Base-by-base conservation (phyloP, 2,113 vertebrate species). In the Nibea albiflora region DNA sequence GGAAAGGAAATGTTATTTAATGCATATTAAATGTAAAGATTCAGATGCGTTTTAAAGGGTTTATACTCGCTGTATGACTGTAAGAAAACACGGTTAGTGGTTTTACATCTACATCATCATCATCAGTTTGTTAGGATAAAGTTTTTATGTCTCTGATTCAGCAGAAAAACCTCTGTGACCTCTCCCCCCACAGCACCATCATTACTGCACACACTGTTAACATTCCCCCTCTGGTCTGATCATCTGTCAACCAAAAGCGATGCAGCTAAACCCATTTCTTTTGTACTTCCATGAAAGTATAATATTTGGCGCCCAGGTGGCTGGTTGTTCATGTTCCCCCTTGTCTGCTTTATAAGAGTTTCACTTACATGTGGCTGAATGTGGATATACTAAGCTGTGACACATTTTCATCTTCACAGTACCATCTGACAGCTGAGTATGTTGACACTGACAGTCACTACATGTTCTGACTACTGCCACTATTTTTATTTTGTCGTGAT, bases 351-450 rank as follows among this genome's bases (percentile, higher is more conserved):
- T 4, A 72, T 47, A 58, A 77, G 28, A 24, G 47, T 57, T 80
- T 75, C 39, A 46, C 68, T 78, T 24, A 58, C 56, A 61, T 39
- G 60, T 50, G 22, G 65, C 68, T 80, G 39, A 64, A 47, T 66
- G 19, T 70, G 47, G 46, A n/a, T 65, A n/a, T 35, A 54, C 24
- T 61, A 76, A 68, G 57, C 74, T 42, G 44, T 72, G 50, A 39
- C 50, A 77, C 56, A 68, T 74, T 62, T 65, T 44, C 20, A 24
- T 80, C 80, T 28, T 11, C 66, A 17, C 53, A 20, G 63, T 26
- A 66, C 73, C 78, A 79, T 71, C 64, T 73, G 80, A 87, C 67
- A 66, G 31, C 50, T 78, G 62, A 75, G 61, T 46, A 7, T 12
- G 19, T 67, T 64, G 50, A 52, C 73, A 74, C 67, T 61, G 50